Conservation (phyloP, 2,797 vertebrate genomes). For the Helicolenus hilgendorfi region DNA sequence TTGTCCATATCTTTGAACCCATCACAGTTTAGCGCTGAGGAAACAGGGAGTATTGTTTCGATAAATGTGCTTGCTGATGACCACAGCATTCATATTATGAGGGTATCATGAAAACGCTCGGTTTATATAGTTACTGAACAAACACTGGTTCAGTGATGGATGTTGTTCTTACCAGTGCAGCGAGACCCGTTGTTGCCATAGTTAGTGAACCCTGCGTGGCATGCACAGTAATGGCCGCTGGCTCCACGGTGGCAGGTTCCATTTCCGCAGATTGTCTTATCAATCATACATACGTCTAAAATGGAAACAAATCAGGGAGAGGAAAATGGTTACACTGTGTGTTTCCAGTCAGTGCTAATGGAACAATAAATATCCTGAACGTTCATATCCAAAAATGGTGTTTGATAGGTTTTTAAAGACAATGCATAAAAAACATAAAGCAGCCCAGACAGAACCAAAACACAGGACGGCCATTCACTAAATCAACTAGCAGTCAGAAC, state of each 20-base stretch:
- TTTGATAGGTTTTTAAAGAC: not conserved
- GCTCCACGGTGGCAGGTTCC: conserved; percentile 65
- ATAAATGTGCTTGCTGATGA: not conserved
- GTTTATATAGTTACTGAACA: conserved; percentile 1
- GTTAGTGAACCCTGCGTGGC: conserved; percentile 80
- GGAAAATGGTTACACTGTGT: conserved; percentile 4
- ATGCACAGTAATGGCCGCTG: conserved; percentile 73
- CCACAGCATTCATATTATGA: not conserved
- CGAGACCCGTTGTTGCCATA: conserved; percentile 52
- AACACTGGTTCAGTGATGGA: not conserved
- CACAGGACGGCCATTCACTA: not conserved
- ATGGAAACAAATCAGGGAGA: conserved; percentile 35
- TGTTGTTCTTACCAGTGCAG: conserved; percentile 73
- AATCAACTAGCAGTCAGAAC: not conserved
- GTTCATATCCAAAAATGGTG: not conserved
- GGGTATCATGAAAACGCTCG: not conserved
- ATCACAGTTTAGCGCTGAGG: conserved; percentile 71
- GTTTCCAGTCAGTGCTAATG: conserved; percentile 4
- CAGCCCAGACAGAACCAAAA: not conserved
- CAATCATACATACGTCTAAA: conserved; percentile 74
- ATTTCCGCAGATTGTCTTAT: conserved; percentile 80
- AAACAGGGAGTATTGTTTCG: conserved; percentile 18
- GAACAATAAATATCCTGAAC: conserved; percentile 10
- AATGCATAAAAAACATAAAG: not conserved
- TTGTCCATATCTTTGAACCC: conserved; percentile 12